Evolutionary conservation across 92 coral and sea anemone species (phyloP).

Genomic region (Nematostella vectensis): DNA sequence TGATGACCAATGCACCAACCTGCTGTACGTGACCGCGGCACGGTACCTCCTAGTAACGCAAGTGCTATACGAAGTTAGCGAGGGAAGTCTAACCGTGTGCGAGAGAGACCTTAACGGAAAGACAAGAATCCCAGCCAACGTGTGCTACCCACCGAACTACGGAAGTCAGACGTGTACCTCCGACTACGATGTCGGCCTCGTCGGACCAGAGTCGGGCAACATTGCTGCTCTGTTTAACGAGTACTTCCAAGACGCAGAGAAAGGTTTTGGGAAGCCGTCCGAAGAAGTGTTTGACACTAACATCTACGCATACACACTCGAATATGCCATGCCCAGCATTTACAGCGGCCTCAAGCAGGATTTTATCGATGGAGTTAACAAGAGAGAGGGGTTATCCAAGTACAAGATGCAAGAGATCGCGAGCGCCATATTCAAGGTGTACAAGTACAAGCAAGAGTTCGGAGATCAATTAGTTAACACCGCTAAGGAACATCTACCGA

Average conservation of each 20-base stretch:
- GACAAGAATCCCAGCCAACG: slow-evolving; percentile 6
- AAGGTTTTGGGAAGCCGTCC: slow-evolving; percentile 17
- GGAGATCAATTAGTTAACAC: too few species aligned
- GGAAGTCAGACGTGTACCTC: slow-evolving; percentile 29
- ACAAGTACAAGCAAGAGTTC: not conserved
- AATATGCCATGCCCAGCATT: slow-evolving; percentile 31
- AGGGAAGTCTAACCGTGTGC: slow-evolving; percentile 2
- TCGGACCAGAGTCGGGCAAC: slow-evolving; percentile 23
- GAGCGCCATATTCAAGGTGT: slow-evolving; percentile 32
- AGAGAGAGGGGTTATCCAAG: not conserved
- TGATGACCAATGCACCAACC: slow-evolving; percentile 1
- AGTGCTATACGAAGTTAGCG: slow-evolving; percentile 14
- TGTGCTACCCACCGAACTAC: slow-evolving; percentile 33
- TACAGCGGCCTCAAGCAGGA: slow-evolving; percentile 3
- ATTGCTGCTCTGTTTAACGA: slow-evolving; percentile 14
- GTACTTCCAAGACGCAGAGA: slow-evolving; percentile 7
- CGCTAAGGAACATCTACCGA: not conserved
- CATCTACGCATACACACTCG: slow-evolving; percentile 35
- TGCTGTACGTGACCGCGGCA: slow-evolving; percentile 29
- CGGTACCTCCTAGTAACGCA: slow-evolving; percentile 34
- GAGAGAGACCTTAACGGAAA: not conserved
- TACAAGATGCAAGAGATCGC: slow-evolving; percentile 36
- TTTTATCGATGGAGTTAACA: not conserved
- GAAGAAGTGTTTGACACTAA: slow-evolving; percentile 46
- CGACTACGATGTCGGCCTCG: slow-evolving; percentile 37